phyloP scores from a whole-genome alignment of 2,797 vertebrate genomes.

The Brotula barbata region DNA sequence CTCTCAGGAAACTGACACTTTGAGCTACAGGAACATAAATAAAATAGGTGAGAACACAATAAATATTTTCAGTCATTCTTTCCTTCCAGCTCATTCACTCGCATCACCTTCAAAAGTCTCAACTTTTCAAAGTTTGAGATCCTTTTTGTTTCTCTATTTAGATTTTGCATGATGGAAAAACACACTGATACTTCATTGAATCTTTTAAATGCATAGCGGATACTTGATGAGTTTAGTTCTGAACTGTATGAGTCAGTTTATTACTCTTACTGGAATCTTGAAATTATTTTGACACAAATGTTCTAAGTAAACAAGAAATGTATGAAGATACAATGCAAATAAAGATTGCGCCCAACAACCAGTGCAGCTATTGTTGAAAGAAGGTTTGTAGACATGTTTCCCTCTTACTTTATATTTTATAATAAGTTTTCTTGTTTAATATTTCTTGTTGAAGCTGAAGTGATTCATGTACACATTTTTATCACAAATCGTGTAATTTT shows the following conservation, averaged over 20 bases:
- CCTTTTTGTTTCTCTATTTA: neutral
- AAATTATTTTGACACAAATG: neutral
- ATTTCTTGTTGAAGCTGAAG: slow-evolving; percentile 35
- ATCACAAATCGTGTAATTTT: no score
- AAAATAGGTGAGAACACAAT: slow-evolving; percentile 30
- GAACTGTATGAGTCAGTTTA: neutral
- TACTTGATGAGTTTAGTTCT: neutral
- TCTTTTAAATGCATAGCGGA: neutral
- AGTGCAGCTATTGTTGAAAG: no score
- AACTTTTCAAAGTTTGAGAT: neutral
- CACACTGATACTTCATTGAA: neutral
- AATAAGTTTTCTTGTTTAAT: slow-evolving; percentile 58
- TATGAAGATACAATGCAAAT: neutral
- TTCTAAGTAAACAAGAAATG: neutral
- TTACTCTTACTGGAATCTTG: no score
- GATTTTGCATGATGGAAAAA: neutral
- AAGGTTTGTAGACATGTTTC: neutral
- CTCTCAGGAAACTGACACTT: slow-evolving; percentile 46
- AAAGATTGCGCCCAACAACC: neutral
- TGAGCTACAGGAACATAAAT: slow-evolving; percentile 49
- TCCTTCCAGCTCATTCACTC: slow-evolving; percentile 22
- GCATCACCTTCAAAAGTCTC: slow-evolving; percentile 8
- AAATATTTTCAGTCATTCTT: slow-evolving; percentile 16
- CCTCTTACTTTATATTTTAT: slow-evolving; percentile 15
- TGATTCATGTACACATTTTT: slow-evolving; percentile 20